Base-by-base conservation (phyloP, 2,113 vertebrate genomes). In the Datnioides undecimradiatus region DNA sequence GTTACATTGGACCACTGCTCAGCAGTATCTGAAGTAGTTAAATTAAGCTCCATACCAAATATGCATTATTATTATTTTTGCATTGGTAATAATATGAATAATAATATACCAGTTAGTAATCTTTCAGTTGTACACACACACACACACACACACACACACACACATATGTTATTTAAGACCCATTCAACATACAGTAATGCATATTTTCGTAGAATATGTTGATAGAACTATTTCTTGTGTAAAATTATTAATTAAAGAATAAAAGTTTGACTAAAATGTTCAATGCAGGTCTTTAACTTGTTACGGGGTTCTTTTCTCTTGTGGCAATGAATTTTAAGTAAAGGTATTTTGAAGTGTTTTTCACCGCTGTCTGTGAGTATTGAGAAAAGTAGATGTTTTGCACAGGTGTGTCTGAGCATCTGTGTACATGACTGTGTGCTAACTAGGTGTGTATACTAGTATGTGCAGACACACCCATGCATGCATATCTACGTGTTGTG, bases 401-500 rank as follows among this genome's bases (percentile, higher is more conserved):
- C 1, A 3, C 58, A 59, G 49, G 58, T 65, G 82, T 80, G 41
- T 48, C 40, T 16, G 23, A 64, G 58, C 57, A 70, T 67, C 31
- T 66, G 65, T 65, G 38, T 57, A n/a, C 41, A 29, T 29, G 14
- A 45, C 19, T 63, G 46, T 71, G 72, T 54, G 68, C 55, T 64
- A 75, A 72, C 60, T 54, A 70, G 46, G 33, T 79, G 70, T 59
- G 71, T 59, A 38, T 48, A 43, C 40, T 9, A 16, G 23, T 63
- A 48, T 13, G 14, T 54, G 65, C 59, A 52, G 73, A n/a, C 60
- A 72, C 76, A 69, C 58, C 54, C 74, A 73, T 38, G 33, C 48
- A n/a, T 55, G 25, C 58, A 5, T 66, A n/a, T 68, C 19, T 83
- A n/a, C 43, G 71, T 86, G 48, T 78, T 27, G 40, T 23, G 36